phyloP scores from a whole-genome alignment of 2,888 invertebrate species.

The Megastigmus dorsalis region DNA sequence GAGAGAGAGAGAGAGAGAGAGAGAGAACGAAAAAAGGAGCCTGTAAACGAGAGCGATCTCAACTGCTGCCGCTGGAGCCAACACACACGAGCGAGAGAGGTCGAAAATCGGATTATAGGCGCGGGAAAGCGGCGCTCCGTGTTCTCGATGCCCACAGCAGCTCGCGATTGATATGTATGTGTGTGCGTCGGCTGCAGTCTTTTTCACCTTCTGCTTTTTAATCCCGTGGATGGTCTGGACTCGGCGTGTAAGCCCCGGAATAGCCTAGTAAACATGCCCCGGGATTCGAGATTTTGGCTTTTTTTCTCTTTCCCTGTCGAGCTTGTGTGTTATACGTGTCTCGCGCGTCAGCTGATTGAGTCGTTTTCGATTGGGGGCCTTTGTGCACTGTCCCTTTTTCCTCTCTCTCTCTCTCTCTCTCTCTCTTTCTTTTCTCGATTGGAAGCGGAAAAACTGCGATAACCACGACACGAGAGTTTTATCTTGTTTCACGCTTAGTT shows the following conservation, averaged over 20 bases:
- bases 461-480: conserved; percentile 15
- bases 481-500: conserved; percentile 47
- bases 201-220: conserved; percentile 30
- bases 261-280: conserved; percentile 29
- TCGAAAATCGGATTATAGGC: conserved; percentile 63
- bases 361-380: conserved; percentile 1
- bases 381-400: conserved; percentile 22
- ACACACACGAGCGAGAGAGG: conserved; percentile 25
- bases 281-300: background rate
- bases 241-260: conserved; percentile 24
- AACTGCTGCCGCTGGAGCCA: too few species aligned
- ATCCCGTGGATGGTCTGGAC: conserved; percentile 31
- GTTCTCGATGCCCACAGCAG: conserved; percentile 21
- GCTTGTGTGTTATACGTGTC: too few species aligned
- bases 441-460: conserved; percentile 12
- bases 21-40: conserved; percentile 6
- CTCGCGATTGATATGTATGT: too few species aligned
- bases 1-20: conserved; percentile 5
- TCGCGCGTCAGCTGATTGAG: conserved; percentile 36
- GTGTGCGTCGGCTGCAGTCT: background rate
- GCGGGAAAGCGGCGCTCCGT: conserved; percentile 10
- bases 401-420: background rate
- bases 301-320: too few species aligned
- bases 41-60: conserved; percentile 13
- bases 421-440: background rate